Conservation (phyloP, 2,797 vertebrate species). For the Eleutherodactylus coqui region DNA sequence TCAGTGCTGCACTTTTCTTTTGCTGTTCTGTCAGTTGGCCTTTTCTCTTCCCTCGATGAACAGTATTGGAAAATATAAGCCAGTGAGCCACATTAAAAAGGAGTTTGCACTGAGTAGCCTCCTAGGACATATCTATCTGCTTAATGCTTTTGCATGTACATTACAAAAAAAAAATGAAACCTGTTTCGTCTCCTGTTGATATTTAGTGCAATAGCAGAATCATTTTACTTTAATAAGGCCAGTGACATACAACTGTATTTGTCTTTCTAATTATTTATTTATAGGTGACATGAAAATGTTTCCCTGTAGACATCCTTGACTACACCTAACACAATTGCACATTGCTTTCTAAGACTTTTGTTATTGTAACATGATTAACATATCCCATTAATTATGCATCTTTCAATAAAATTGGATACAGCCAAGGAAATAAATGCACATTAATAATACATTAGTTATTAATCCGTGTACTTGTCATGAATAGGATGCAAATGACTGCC, state of each 20-base stretch:
- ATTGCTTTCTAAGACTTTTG: constrained; percentile 70
- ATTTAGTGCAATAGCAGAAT: constrained; percentile 69
- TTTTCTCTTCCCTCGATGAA: constrained; percentile 63
- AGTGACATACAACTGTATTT: constrained; percentile 68
- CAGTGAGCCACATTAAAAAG: constrained; percentile 62
- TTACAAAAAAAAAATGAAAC: constrained; percentile 59
- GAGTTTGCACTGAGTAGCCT: constrained; percentile 64
- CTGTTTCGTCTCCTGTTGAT: constrained; percentile 60
- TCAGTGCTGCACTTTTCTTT: constrained; percentile 57
- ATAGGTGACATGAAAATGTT: constrained; percentile 70
- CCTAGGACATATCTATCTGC: constrained; percentile 64
- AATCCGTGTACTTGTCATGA: constrained; percentile 72
- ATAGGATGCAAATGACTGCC: constrained; percentile 67
- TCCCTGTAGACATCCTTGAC: constrained; percentile 69
- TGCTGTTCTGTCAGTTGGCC: constrained; percentile 64
- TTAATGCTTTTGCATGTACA: constrained; percentile 54
- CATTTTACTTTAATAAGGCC: constrained; percentile 70
- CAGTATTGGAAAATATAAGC: constrained; percentile 66
- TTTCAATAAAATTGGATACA: constrained; percentile 72
- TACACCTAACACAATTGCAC: constrained; percentile 68
- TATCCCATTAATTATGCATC: constrained; percentile 77
- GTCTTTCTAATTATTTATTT: constrained; percentile 73
- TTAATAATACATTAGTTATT: constrained; percentile 77
- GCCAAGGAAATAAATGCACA: constrained; percentile 72
- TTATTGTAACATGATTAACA: constrained; percentile 76